Evolutionary conservation across 1,140 invertebrate species (phyloP), one percentile per base, ranked within the genome.

Genomic region (Phymorhynchus buccinoides): DNA sequence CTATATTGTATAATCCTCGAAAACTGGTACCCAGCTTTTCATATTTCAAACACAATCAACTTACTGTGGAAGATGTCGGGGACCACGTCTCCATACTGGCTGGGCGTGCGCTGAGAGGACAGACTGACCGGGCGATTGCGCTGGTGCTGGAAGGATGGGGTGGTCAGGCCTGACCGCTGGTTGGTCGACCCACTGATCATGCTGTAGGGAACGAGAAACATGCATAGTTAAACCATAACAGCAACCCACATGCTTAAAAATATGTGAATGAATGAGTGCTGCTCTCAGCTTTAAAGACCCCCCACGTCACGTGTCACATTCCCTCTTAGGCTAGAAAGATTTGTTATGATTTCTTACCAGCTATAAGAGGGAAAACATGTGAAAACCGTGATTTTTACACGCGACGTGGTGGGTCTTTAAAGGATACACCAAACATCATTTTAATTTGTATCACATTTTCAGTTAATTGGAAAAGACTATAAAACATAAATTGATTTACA

Each of bases 11-110:
- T n/a, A n/a, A n/a, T n/a, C n/a, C n/a, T n/a, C n/a, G n/a, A n/a
- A n/a, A n/a, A n/a, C n/a, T n/a, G n/a, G n/a, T n/a, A n/a, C n/a
- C n/a, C n/a, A 52, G 48, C 22, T 52, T 52, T 52, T 2, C 22
- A 52, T 9, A 14, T 52, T 9, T 52, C 27, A 78, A 39, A 71
- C 39, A 30, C 32, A 89, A 32, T 44, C 6, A 85, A 88, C 88
- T 86, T 71, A 90, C 88, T 89, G 83, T 89, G 88, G 75, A 88
- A 87, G 16, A 71, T 85, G 14, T 91, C 88, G 0, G 83, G 30
- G 3, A 80, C 75, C 32, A 88, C 48, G 22, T 91, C 91, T 18
- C 90, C 88, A 73, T 90, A 93, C 80, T 92, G 90, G 81, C 91
- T 92, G 77, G 88, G 87, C 39, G 90, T 90, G 37, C 91, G 78